Evolutionary conservation across 2,113 vertebrate genomes (phyloP), one percentile per base, ranked within the genome.

Genomic region (Lagopus muta): DNA sequence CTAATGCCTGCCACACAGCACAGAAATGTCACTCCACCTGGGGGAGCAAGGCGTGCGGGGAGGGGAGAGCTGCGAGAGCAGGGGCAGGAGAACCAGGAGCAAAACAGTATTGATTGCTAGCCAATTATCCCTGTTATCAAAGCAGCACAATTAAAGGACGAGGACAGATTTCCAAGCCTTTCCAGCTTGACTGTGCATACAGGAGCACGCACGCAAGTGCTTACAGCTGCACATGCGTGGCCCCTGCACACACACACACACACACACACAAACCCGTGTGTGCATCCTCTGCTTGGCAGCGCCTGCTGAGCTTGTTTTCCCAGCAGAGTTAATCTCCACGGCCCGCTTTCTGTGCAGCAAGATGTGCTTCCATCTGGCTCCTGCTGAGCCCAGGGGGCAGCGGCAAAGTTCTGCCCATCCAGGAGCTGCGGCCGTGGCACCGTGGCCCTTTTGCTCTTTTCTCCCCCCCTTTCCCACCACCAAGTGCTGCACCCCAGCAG

Each of bases 321-420:
- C 87, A 1, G 14, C 0, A 2, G 87, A 86, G 60, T 88, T 95
- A 82, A 80, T 91, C 96, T 86, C 89, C 82, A 77, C 76, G 64
- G 75, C 79, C 2, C 2, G 40, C 71, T 45, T 61, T 34, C 78
- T 20, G 10, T 2, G 32, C 73, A 24, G 61, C 73, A 38, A 72
- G 89, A 93, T 54, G 82, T 65, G 84, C 19, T 9, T 95, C 96
- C 96, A 92, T 94, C 93, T 94, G 94, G 57, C 91, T 70, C 78
- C 32, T 0, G 20, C 89, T 16, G 62, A 73, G 87, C 84, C 60
- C 0, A 70, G 60, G 65, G 34, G 47, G 70, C 22, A 77, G 11
- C 62, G 54, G 82, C 74, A 40, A 0, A 34, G 43, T 36, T 0
- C 48, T 52, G 77, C 55, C 36, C 0, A 0, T 16, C 28, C 4